Conservation (phyloP, 2,113 vertebrate genomes). For the Oreocharis arfaki region DNA sequence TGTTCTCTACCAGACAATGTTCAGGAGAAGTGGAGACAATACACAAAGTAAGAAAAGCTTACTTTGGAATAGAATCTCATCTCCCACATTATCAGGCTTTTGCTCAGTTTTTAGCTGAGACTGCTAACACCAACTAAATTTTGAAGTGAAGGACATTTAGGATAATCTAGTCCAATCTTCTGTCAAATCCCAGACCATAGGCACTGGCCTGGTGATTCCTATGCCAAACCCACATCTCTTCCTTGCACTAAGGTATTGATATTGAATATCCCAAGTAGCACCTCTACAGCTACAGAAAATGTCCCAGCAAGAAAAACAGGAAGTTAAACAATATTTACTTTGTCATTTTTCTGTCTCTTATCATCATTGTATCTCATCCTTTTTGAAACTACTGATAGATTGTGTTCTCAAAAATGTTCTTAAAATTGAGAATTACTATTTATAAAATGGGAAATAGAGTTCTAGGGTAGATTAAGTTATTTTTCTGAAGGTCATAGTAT, state of each 20-base stretch:
- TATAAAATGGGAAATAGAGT: constrained; percentile 1
- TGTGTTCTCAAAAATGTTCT: neutral
- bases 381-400: neutral
- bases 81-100: neutral
- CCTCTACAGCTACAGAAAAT: neutral
- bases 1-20: neutral
- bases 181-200: neutral
- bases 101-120: neutral
- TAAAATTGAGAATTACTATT: neutral
- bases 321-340: neutral
- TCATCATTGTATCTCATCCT: neutral
- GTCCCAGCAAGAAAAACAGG: neutral
- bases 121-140: neutral
- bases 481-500: constrained; percentile 26
- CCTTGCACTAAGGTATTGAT: neutral
- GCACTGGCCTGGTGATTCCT: neutral
- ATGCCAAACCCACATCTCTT: neutral
- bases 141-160: neutral
- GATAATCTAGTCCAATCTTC: neutral
- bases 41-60: neutral
- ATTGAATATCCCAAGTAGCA: neutral
- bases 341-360: neutral
- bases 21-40: neutral
- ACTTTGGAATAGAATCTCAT: neutral
- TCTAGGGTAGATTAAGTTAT: neutral